Percentiles rank a stretch among this genome's conserved stretches.
These are phyloP conservation scores for Paracentrotus lividus DNA, from an alignment of 53 echinoderm and acorn worm genomes.

Conservation along the genomic window DNA sequence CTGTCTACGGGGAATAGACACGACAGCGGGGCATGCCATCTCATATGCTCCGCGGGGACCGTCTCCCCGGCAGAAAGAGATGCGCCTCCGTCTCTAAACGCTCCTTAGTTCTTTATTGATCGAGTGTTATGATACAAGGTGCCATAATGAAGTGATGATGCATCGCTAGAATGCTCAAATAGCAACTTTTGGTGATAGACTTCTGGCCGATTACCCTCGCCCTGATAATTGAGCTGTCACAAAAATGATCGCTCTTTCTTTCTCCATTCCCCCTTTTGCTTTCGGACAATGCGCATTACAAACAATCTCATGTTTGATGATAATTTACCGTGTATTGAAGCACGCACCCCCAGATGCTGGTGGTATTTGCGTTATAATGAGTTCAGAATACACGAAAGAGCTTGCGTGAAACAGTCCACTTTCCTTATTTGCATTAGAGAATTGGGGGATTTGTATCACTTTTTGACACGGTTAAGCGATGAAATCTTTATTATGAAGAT, in stretches of 20 bases:
- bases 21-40: background rate
- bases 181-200: slow-evolving; percentile 23
- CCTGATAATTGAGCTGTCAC: slow-evolving; percentile 66
- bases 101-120: slow-evolving; percentile 38
- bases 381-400: background rate
- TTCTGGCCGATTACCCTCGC: slow-evolving; percentile 32
- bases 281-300: slow-evolving; percentile 44
- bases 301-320: slow-evolving; percentile 41
- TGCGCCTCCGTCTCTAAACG: slow-evolving; percentile 3
- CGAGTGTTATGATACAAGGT: slow-evolving; percentile 61
- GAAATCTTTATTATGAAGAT: slow-evolving; percentile 46
- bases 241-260: slow-evolving; percentile 14
- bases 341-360: slow-evolving; percentile 34
- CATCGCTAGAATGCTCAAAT: slow-evolving; percentile 58
- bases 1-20: slow-evolving; percentile 55
- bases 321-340: slow-evolving; percentile 9
- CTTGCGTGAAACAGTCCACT: slow-evolving; percentile 25
- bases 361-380: slow-evolving; percentile 49
- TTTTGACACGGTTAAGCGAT: slow-evolving; percentile 9
- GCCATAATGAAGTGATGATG: slow-evolving; percentile 56
- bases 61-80: background rate
- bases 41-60: slow-evolving; percentile 30
- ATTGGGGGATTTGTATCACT: slow-evolving; percentile 58
- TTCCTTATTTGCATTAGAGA: background rate
- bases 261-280: background rate